Percentiles rank a stretch among this genome's conserved stretches.
phyloP scores from a whole-genome alignment of 2,888 invertebrate species.

The Hipparchia semele region DNA sequence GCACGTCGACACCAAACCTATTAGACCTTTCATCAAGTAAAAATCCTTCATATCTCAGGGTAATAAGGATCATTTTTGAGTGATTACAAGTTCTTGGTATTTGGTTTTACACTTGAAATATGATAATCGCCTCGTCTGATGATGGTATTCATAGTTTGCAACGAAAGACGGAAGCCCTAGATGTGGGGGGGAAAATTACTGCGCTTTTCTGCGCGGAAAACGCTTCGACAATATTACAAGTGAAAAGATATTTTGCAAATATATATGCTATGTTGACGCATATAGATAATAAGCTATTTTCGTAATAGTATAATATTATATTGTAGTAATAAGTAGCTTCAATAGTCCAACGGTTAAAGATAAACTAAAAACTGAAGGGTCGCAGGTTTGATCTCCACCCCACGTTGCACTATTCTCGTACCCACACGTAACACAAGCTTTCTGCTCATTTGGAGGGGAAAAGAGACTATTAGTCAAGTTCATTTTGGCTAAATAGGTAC shows the following conservation, averaged over 20 bases:
- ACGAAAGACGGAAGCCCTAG: slow-evolving; percentile 69
- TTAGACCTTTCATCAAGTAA: slow-evolving; percentile 35
- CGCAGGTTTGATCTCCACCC: too few species aligned
- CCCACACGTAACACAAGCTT: too few species aligned
- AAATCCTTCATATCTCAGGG: slow-evolving; percentile 24
- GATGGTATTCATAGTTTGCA: slow-evolving; percentile 76
- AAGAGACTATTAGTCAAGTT: too few species aligned
- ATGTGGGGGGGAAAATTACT: slow-evolving; percentile 60
- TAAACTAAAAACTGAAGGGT: too few species aligned
- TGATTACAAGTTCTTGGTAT: background rate
- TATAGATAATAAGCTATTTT: background rate
- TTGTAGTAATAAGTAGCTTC: too few species aligned
- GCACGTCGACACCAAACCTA: slow-evolving; percentile 50
- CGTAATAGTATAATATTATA: too few species aligned
- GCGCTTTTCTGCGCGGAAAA: slow-evolving; percentile 56
- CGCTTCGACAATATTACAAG: slow-evolving; percentile 23
- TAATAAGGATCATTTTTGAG: slow-evolving; percentile 37
- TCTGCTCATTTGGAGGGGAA: too few species aligned
- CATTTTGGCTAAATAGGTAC: too few species aligned
- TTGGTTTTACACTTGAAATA: slow-evolving; percentile 62
- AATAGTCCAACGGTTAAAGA: too few species aligned
- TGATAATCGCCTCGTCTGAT: slow-evolving; percentile 76
- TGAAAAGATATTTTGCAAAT: slow-evolving; percentile 15
- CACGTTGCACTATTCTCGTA: too few species aligned
- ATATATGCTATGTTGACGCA: background rate